phyloP scores from a whole-genome alignment of 1,140 invertebrate genomes.

The Chrysopa pallens region DNA sequence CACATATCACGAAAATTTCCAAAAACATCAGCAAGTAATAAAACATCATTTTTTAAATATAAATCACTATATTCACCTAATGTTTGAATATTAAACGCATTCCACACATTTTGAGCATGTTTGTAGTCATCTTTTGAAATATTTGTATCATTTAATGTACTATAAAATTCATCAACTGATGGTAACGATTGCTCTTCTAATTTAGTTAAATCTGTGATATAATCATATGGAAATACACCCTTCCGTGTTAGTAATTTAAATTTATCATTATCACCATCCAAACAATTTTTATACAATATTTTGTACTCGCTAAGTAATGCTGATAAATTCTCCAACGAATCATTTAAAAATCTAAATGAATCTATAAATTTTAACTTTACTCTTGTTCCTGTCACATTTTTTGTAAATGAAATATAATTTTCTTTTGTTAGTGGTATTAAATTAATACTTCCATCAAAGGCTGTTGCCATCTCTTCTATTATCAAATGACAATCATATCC shows the following conservation, averaged over 20 bases:
- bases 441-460: too few species aligned
- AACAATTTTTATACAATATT: too few species aligned
- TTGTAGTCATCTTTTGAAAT: slow-evolving; percentile 19
- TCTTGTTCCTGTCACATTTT: too few species aligned
- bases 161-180: slow-evolving; percentile 19
- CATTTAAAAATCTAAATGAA: too few species aligned
- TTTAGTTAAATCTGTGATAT: slow-evolving; percentile 11
- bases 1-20: slow-evolving; percentile 18
- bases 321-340: too few species aligned
- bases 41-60: slow-evolving; percentile 25
- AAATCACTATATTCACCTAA: slow-evolving; percentile 23
- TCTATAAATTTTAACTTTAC: too few species aligned
- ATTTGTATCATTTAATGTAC: slow-evolving; percentile 12
- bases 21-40: slow-evolving; percentile 21
- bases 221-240: slow-evolving; percentile 15
- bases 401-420: too few species aligned
- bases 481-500: too few species aligned
- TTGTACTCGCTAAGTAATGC: too few species aligned
- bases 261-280: not conserved
- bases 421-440: too few species aligned
- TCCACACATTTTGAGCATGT: slow-evolving; percentile 21
- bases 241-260: slow-evolving; percentile 4
- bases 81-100: slow-evolving; percentile 17
- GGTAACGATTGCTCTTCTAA: slow-evolving; percentile 17
- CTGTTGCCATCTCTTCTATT: too few species aligned